Base-by-base conservation (phyloP, 2,113 vertebrate genomes). In the Ctenomys sociabilis region DNA sequence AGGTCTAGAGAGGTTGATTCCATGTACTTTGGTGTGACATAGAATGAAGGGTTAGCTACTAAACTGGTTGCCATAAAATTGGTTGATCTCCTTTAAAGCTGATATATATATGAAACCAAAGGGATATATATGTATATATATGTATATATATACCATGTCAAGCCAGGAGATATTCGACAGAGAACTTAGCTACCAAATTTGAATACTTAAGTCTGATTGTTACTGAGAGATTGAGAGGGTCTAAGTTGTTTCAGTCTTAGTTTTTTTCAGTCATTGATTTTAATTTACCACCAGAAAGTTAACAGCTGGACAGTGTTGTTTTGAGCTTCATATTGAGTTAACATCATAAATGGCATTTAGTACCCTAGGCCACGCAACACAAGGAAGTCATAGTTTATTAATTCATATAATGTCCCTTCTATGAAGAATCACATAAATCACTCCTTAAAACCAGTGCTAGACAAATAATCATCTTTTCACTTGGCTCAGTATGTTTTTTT, bases 391-490 rank as follows among this genome's bases (percentile, higher is more conserved):
- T 11, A 92, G 14, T 68, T 75, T 78, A 68, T 72, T 91, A 73
- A 86, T 91, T 96, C 43, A 89, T 83, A 7, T 92, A 35, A 80
- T 75, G 24, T 70, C 80, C 54, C 22, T 96, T 63, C 68, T 57
- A 37, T 73, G 64, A 83, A 91, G 14, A 90, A 81, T 80, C 52
- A 35, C 24, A 78, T 49, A 80, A 87, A 90, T 90, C 90, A 43
- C n/a, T 93, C 5, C 68, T 92, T 87, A 30, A 91, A 92, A 90
- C 49, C 24, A 83, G 68, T 61, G 19, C 72, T 49, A 80, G 40
- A 40, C 30, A 91, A 77, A 83, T 81, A 59, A 24, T 35, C 88
- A 37, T 35, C 43, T 88, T 9, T 89, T 90, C 49, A 73, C 16
- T 73, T 91, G 57, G 59, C 19, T 95, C 3, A 52, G 17, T 87